phyloP scores from a whole-genome alignment of 2,113 vertebrate genomes.

The Neoarius graeffei region DNA sequence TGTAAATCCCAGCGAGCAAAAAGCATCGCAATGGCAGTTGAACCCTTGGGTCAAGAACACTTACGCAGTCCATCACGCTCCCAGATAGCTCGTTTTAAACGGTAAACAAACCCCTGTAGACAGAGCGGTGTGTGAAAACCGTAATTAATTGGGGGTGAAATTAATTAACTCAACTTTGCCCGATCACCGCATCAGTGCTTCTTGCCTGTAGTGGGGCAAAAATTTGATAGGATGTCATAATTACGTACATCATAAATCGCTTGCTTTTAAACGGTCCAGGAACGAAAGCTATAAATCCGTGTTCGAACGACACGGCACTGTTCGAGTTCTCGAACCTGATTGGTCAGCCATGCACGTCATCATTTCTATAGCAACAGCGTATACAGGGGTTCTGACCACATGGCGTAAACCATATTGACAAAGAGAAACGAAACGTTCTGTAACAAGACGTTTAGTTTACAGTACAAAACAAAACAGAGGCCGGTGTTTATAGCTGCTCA shows the following conservation, averaged over 20 bases:
- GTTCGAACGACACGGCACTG: no score
- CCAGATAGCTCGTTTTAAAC: slow-evolving; percentile 18
- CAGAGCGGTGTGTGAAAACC: not conserved
- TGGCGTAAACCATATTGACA: no score
- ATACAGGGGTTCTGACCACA: not conserved
- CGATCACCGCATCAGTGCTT: not conserved
- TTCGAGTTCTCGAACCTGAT: not conserved
- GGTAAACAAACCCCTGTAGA: slow-evolving; percentile 20
- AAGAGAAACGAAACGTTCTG: not conserved
- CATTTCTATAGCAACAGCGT: not conserved
- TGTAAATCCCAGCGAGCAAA: not conserved
- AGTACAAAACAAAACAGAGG: no score
- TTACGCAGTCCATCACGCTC: slow-evolving; percentile 20
- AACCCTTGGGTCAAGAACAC: slow-evolving; percentile 33
- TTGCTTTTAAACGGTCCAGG: not conserved
- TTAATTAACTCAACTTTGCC: not conserved
- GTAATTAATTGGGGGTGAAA: slow-evolving; percentile 29
- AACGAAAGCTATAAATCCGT: not conserved
- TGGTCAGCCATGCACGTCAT: not conserved
- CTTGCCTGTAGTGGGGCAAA: not conserved
- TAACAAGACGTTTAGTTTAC: not conserved
- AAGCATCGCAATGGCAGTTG: not conserved
- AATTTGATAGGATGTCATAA: not conserved
- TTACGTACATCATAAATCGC: not conserved
- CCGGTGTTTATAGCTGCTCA: no score